phyloP scores from a whole-genome alignment of 2,888 invertebrate species.

The Eristalis tenax region DNA sequence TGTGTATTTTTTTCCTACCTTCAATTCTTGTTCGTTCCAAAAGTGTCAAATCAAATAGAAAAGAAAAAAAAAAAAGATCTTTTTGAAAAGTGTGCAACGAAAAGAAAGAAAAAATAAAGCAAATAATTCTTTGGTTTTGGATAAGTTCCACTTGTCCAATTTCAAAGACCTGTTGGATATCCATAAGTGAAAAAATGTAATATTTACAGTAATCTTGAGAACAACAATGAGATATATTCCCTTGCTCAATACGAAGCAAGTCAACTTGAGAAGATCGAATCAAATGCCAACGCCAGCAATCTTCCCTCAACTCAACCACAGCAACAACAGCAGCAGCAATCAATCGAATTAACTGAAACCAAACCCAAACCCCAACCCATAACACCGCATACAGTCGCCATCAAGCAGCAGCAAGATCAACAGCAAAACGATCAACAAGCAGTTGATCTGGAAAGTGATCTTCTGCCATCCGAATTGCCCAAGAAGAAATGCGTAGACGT shows the following conservation, averaged over 20 bases:
- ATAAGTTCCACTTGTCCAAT: constrained; percentile 48
- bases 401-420: constrained; percentile 47
- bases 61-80: constrained; percentile 27
- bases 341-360: constrained; percentile 70
- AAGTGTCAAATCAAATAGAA: constrained; percentile 58
- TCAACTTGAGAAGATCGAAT: constrained; percentile 74
- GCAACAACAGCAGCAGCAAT: constrained; percentile 60
- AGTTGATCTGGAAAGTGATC: constrained; percentile 32
- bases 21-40: constrained; percentile 12
- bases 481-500: constrained; percentile 70
- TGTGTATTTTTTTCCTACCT: background rate
- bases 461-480: constrained; percentile 47
- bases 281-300: constrained; percentile 57
- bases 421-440: constrained; percentile 39
- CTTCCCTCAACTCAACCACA: constrained; percentile 52
- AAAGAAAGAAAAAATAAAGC: background rate
- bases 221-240: constrained; percentile 81
- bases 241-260: constrained; percentile 81
- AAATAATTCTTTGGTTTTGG: constrained; percentile 56
- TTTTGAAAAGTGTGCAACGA: constrained; percentile 67
- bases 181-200: constrained; percentile 56
- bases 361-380: constrained; percentile 40
- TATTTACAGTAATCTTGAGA: constrained; percentile 81
- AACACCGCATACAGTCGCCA: too few species aligned
- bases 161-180: constrained; percentile 34